Evolutionary conservation across 1,140 invertebrate species (phyloP).

Genomic region (Nasonia vitripennis): DNA sequence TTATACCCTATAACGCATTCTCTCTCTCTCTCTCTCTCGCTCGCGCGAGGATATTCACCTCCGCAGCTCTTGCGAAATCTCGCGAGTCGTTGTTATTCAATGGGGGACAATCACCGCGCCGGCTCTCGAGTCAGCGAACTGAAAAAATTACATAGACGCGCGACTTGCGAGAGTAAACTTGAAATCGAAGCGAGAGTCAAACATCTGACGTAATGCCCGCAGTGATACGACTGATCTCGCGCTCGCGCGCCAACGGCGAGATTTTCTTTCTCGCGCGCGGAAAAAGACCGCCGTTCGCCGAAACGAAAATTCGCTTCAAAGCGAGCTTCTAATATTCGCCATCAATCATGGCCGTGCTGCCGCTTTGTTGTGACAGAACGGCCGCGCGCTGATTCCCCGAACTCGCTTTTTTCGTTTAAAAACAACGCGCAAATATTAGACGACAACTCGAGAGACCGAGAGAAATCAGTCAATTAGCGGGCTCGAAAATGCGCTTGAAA

Average conservation of each 20-base stretch:
- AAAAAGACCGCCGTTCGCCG: not conserved
- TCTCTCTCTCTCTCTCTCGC: not conserved
- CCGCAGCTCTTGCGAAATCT: slow-evolving; percentile 24
- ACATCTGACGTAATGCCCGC: slow-evolving; percentile 20
- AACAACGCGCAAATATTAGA: too few species aligned
- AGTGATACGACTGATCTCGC: not conserved
- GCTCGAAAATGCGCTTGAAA: too few species aligned
- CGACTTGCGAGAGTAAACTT: slow-evolving; percentile 24
- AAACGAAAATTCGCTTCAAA: too few species aligned
- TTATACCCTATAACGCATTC: slow-evolving; percentile 15
- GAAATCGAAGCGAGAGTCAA: slow-evolving; percentile 23
- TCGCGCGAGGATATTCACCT: slow-evolving; percentile 23
- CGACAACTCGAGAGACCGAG: too few species aligned
- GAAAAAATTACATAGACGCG: slow-evolving; percentile 31
- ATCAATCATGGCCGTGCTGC: not conserved
- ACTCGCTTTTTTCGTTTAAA: not conserved
- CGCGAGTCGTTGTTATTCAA: slow-evolving; percentile 38
- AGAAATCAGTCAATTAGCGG: too few species aligned
- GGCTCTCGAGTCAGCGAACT: slow-evolving; percentile 18
- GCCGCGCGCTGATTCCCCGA: not conserved
- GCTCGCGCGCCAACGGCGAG: too few species aligned
- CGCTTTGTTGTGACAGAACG: not conserved
- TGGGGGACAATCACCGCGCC: not conserved
- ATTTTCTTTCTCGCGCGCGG: not conserved
- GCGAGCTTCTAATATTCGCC: too few species aligned